phyloP scores from a whole-genome alignment of 2,113 vertebrate genomes.

The Scomber japonicus region DNA sequence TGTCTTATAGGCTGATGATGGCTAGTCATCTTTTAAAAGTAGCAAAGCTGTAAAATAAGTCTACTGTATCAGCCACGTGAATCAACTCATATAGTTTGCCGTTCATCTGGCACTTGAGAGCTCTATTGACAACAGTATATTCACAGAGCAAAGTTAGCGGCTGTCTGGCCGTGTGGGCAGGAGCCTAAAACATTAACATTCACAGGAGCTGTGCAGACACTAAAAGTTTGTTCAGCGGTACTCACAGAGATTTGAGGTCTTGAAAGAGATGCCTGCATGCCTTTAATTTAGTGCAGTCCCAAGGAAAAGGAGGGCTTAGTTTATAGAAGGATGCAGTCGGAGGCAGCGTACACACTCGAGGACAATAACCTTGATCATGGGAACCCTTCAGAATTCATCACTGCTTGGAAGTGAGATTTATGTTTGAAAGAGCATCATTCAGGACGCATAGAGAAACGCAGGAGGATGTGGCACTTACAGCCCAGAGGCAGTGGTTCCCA shows the following conservation, averaged over 20 bases:
- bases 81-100: conserved; percentile 17
- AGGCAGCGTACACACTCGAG: conserved; percentile 63
- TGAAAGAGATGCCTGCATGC: conserved; percentile 63
- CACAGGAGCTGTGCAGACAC: conserved; percentile 49
- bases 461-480: conserved; percentile 50
- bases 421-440: conserved; percentile 69
- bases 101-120: conserved; percentile 27
- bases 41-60: background rate
- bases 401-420: conserved; percentile 70
- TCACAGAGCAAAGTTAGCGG: conserved; percentile 39
- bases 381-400: conserved; percentile 71
- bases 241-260: conserved; percentile 61
- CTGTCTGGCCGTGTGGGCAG: conserved; percentile 29
- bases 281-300: conserved; percentile 71
- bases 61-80: background rate
- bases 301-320: conserved; percentile 57
- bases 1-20: background rate
- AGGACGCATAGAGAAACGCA: conserved; percentile 52
- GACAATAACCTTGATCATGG: conserved; percentile 79
- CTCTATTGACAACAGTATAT: conserved; percentile 35
- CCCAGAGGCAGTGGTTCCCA: conserved; percentile 68
- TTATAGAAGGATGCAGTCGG: conserved; percentile 55
- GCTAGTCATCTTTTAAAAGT: background rate
- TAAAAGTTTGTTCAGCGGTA: conserved; percentile 56
- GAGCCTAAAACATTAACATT: conserved; percentile 38